Evolutionary conservation across 2,113 vertebrate genomes (phyloP).

Genomic region (Amblyornis subalaris): DNA sequence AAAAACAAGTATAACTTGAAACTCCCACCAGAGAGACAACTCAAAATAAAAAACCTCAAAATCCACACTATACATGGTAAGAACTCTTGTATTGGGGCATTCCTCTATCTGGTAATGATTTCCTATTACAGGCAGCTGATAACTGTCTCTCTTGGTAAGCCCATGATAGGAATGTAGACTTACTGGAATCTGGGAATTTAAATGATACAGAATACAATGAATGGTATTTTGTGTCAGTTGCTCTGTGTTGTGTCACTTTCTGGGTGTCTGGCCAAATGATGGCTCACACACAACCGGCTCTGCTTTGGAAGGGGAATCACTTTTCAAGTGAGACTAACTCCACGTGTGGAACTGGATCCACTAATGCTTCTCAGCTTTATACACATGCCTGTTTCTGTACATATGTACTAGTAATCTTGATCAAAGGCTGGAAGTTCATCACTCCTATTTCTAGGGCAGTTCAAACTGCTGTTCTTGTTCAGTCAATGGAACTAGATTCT

Average conservation of each 20-base stretch:
- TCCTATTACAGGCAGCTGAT: not conserved
- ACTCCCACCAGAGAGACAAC: constrained; percentile 78
- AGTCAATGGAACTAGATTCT: not conserved
- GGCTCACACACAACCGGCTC: not conserved
- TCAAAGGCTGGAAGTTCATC: not conserved
- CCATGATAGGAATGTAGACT: not conserved
- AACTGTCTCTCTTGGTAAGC: not conserved
- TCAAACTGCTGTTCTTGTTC: not conserved
- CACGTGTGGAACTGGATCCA: not conserved
- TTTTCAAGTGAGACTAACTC: not conserved
- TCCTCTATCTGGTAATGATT: not conserved
- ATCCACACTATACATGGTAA: constrained; percentile 88
- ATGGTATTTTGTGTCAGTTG: not conserved
- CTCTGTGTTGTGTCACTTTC: not conserved
- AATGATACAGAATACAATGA: not conserved
- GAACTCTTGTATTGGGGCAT: constrained; percentile 15
- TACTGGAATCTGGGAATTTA: not conserved
- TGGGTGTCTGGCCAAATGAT: not conserved
- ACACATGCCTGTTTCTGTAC: not conserved
- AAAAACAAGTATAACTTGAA: constrained; percentile 80
- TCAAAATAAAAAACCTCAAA: constrained; percentile 82
- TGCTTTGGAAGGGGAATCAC: not conserved
- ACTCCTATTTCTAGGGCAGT: not conserved
- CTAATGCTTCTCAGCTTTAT: not conserved
- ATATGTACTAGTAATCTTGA: not conserved